Percentiles rank a stretch among this genome's conserved stretches.
Evolutionary conservation across 2,888 invertebrate species (phyloP).

Genomic region (Dryococelus australis): DNA sequence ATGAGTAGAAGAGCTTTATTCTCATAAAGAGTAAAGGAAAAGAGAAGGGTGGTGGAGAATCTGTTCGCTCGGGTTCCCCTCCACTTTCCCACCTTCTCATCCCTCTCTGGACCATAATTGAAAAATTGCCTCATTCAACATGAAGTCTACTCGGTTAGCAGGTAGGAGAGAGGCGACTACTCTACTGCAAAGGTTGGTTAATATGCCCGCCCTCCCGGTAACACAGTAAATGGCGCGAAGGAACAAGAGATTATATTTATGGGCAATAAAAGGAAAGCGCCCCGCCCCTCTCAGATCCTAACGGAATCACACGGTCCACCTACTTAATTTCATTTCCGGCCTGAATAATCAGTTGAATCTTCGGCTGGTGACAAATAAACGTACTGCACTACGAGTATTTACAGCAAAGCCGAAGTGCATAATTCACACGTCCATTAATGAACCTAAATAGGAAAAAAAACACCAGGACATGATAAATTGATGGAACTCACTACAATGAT

Average conservation of each 20-base stretch:
- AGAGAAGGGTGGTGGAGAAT: background rate
- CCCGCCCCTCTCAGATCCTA: background rate
- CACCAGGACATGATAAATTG: too few species aligned
- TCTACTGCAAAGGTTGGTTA: conserved; percentile 6
- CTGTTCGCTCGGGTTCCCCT: conserved; percentile 8
- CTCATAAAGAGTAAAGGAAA: background rate
- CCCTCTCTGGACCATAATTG: background rate
- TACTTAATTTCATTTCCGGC: conserved; percentile 10
- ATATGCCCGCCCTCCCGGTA: background rate
- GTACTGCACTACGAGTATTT: background rate
- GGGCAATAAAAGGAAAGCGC: background rate
- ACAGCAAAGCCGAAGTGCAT: background rate
- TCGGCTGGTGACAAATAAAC: background rate
- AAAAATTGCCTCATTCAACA: conserved; percentile 16
- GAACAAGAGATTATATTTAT: conserved; percentile 16
- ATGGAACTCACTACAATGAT: too few species aligned
- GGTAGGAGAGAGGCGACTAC: background rate
- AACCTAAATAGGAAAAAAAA: too few species aligned
- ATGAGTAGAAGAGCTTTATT: conserved; percentile 10
- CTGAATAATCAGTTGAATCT: background rate
- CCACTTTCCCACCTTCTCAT: background rate
- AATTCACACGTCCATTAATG: too few species aligned
- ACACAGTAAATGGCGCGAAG: conserved; percentile 6
- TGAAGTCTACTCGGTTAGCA: conserved; percentile 8
- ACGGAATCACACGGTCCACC: conserved; percentile 16